phyloP scores from a whole-genome alignment of 2,888 invertebrate species.

The Epinotia demarniana region DNA sequence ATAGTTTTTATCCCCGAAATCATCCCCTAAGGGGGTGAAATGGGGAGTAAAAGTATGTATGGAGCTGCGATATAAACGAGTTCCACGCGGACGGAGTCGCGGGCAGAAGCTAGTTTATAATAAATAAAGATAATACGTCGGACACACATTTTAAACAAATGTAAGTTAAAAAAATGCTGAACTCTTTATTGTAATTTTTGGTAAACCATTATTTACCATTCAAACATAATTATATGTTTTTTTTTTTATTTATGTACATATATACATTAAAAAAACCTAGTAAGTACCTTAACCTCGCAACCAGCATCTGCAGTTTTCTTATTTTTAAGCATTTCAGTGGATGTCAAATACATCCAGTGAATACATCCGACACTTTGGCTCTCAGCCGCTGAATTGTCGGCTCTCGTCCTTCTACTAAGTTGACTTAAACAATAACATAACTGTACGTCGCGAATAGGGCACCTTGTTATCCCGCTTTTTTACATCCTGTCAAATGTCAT shows the following conservation, averaged over 20 bases:
- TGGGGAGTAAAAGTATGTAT: too few relatives aligned
- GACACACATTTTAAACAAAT: too few relatives aligned
- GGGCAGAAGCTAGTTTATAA: too few relatives aligned
- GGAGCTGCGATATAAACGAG: too few relatives aligned
- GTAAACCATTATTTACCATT: too few relatives aligned
- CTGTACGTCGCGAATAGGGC: constrained; percentile 47
- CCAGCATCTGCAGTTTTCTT: constrained; percentile 34
- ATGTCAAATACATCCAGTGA: constrained; percentile 8
- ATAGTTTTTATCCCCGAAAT: too few relatives aligned
- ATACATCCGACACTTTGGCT: constrained; percentile 12
- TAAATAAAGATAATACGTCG: too few relatives aligned
- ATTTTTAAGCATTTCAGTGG: background rate
- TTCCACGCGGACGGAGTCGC: too few relatives aligned
- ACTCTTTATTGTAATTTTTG: too few relatives aligned
- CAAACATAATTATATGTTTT: background rate
- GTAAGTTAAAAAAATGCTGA: too few relatives aligned
- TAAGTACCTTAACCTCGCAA: constrained; percentile 11
- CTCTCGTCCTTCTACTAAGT: constrained; percentile 15
- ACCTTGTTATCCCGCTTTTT: constrained; percentile 50
- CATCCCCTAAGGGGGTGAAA: too few relatives aligned
- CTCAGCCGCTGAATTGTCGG: constrained; percentile 2
- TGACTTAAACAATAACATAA: constrained; percentile 47
- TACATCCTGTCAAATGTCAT: constrained; percentile 66
- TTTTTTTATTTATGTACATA: background rate
- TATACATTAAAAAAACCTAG: background rate